Evolutionary conservation across 2,113 vertebrate genomes (phyloP).

Genomic region (Ailuropoda melanoleuca): DNA sequence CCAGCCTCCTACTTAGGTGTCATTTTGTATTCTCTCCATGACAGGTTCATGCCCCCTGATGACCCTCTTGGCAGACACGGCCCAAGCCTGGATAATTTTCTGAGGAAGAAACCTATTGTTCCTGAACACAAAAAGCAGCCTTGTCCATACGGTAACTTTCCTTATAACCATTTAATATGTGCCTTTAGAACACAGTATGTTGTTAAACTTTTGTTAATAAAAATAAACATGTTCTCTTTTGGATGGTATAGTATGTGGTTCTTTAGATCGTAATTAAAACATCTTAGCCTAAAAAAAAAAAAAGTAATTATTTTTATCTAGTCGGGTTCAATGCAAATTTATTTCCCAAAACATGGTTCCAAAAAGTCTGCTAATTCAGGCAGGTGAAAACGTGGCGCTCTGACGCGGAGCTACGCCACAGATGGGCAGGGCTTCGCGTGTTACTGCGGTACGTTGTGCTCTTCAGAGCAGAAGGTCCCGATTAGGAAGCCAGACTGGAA

Average conservation of each 20-base stretch:
- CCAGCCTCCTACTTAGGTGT: not conserved
- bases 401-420: not conserved
- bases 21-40: conserved; percentile 4
- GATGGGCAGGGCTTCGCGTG: not conserved
- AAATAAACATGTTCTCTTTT: conserved; percentile 29
- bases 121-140: conserved; percentile 99
- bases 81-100: conserved; percentile 97
- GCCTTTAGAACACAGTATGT: not conserved
- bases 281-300: not conserved
- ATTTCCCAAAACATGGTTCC: not conserved
- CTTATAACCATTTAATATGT: conserved; percentile 10
- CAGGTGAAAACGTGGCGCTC: not conserved
- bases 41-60: conserved; percentile 98
- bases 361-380: not conserved
- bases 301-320: not conserved
- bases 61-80: conserved; percentile 97
- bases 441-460: not conserved
- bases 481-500: not conserved
- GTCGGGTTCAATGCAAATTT: not conserved
- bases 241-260: not conserved
- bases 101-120: conserved; percentile 94
- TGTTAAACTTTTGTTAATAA: conserved; percentile 31
- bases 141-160: conserved; percentile 94
- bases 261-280: conserved; percentile 15
- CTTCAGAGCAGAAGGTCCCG: not conserved